Evolutionary conservation across 2,113 vertebrate species (phyloP).

Genomic region (Carlito syrichta): DNA sequence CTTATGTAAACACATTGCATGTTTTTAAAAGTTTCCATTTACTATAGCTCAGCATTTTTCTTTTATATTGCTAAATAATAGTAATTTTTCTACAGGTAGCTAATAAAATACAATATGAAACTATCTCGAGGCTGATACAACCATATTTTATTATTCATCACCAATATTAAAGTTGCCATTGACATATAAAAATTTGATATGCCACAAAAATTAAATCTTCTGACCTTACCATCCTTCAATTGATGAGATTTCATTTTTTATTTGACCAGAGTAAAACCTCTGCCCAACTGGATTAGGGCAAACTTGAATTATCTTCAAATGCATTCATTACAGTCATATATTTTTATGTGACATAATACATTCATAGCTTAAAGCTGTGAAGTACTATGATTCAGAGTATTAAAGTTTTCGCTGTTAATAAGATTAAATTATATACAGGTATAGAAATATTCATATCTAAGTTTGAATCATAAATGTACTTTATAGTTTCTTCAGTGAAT

Average conservation of each 20-base stretch:
- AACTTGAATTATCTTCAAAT: slow-evolving; percentile 87
- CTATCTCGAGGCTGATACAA: slow-evolving; percentile 80
- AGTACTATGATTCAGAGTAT: slow-evolving; percentile 82
- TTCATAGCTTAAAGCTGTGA: slow-evolving; percentile 80
- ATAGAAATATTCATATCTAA: slow-evolving; percentile 79
- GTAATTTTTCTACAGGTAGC: slow-evolving; percentile 12
- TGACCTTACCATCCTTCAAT: slow-evolving; percentile 80
- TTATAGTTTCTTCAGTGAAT: slow-evolving; percentile 75
- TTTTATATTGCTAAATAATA: slow-evolving; percentile 36
- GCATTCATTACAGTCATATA: slow-evolving; percentile 83
- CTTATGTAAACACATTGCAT: slow-evolving; percentile 55
- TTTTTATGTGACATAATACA: slow-evolving; percentile 78
- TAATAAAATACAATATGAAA: slow-evolving; percentile 79
- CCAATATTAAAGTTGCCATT: slow-evolving; percentile 83
- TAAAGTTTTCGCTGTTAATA: slow-evolving; percentile 83
- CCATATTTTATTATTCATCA: slow-evolving; percentile 84
- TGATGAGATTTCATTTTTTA: slow-evolving; percentile 87
- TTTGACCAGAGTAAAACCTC: slow-evolving; percentile 85
- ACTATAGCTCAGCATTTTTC: neutral
- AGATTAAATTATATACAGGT: slow-evolving; percentile 81
- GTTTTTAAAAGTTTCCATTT: slow-evolving; percentile 16
- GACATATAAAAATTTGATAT: slow-evolving; percentile 84
- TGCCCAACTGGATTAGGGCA: slow-evolving; percentile 82
- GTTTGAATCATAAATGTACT: slow-evolving; percentile 80
- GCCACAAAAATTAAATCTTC: slow-evolving; percentile 83